Evolutionary conservation across 2,888 invertebrate species (phyloP).

Genomic region (Agrochola lota): DNA sequence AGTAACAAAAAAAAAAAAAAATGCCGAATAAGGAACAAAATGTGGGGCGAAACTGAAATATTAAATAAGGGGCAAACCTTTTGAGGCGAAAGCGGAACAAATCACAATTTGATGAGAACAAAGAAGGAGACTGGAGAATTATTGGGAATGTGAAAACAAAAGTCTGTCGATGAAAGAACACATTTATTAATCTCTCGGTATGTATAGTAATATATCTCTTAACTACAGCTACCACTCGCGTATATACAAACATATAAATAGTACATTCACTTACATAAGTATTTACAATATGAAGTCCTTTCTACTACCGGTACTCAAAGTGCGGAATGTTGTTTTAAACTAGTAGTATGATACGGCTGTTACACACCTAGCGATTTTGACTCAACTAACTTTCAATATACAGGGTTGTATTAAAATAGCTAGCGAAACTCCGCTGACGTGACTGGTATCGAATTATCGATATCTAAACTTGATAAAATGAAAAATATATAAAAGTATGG

Average conservation of each 20-base stretch:
- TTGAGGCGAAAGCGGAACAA: too few relatives aligned
- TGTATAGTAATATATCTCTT: constrained; percentile 70
- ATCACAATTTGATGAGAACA: neutral
- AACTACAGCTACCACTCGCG: constrained; percentile 70
- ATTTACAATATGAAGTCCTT: constrained; percentile 55
- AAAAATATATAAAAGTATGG: too few relatives aligned
- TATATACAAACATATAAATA: constrained; percentile 73
- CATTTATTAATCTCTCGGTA: constrained; percentile 78
- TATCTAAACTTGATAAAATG: neutral
- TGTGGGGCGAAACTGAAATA: too few relatives aligned
- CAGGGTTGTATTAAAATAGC: neutral
- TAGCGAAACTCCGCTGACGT: neutral
- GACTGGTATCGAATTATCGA: neutral
- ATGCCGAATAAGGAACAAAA: too few relatives aligned
- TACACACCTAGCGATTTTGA: neutral
- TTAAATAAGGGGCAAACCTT: too few relatives aligned
- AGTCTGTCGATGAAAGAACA: constrained; percentile 74
- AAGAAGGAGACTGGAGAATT: neutral
- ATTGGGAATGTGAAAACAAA: constrained; percentile 38
- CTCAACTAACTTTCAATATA: neutral
- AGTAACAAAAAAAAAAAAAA: too few relatives aligned
- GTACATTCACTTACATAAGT: constrained; percentile 61
- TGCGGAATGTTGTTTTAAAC: neutral
- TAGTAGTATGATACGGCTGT: neutral
- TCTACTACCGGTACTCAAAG: constrained; percentile 27